These are phyloP conservation scores for Bettongia penicillata DNA, from an alignment of 2,113 vertebrate genomes.

Conservation along the genomic window DNA sequence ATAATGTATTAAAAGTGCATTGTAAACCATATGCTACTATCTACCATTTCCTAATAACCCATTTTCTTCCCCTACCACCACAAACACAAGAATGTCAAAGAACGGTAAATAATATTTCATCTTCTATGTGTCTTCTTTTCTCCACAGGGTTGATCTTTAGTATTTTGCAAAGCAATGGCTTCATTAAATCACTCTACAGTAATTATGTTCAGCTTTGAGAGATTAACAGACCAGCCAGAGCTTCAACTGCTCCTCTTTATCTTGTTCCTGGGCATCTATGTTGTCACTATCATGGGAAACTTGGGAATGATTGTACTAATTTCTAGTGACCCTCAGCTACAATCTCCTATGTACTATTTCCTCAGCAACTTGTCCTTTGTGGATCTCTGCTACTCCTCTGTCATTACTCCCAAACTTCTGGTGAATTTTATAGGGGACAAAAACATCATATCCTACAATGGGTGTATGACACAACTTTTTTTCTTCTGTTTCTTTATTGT, in stretches of 20 bases:
- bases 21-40: no score
- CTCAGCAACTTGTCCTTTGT: conserved; percentile 69
- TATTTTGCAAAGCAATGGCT: neutral
- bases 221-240: neutral
- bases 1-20: neutral
- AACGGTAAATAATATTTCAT: neutral
- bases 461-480: neutral
- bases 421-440: conserved; percentile 51
- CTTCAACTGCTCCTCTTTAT: neutral
- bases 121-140: neutral
- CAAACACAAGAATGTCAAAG: neutral
- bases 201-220: neutral
- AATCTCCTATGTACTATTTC: conserved; percentile 75
- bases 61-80: neutral
- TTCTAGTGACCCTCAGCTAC: conserved; percentile 47
- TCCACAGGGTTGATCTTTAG: neutral
- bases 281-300: neutral
- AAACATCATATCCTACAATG: conserved; percentile 51
- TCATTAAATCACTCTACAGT: neutral
- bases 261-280: neutral
- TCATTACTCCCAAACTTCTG: conserved; percentile 72
- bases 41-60: neutral
- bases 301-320: neutral
- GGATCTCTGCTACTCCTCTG: conserved; percentile 73
- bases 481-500: neutral